Base-by-base conservation (phyloP, 2,113 vertebrate genomes). In the Sinocyclocheilus anshuiensis region DNA sequence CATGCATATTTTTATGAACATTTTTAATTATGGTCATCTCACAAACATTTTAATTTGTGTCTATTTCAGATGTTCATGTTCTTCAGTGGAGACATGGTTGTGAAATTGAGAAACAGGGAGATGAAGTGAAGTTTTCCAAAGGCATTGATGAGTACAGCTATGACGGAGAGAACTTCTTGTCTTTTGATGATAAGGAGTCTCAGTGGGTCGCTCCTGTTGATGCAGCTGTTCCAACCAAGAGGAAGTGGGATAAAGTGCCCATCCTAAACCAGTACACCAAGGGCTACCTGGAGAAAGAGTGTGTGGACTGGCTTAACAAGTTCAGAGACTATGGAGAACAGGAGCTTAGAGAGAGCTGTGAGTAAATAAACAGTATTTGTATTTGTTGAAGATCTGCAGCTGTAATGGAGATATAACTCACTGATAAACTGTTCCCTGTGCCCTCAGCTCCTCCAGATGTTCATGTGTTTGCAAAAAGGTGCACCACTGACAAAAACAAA, bases 21-120 rank as follows among this genome's bases (percentile, higher is more conserved):
- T 53, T 5, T 53, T 57, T 42, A 8, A 8, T 55, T 39, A 61
- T 61, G 67, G n/a, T 71, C 13, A 36, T 13, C 15, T 72, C 69
- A 6, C n/a, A 63, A 6, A 26, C 1, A 24, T 24, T 63, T 26
- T 26, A 26, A 26, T 26, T 15, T 65, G 11, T 33, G 20, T 81
- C 6, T 12, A 0, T 77, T 71, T 67, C 77, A 90, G 90, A 45
- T 45, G 42, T 45, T 45, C 42, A 45, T 77, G 83, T 88, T 76
- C 84, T 89, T 50, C 90, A 91, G 77, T 88, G 87, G 87, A 91
- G 86, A 84, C 87, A 87, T 36, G 90, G 90, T 65, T 90, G 90
- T 83, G 53, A 65, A 50, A 4, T 86, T 20, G 24, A 65, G 24
- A n/a, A 15, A 65, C 1, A 79, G 1, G 18, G 61, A 15, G 1